Conservation (phyloP, 2,797 vertebrate genomes). For the Myotis myotis region DNA sequence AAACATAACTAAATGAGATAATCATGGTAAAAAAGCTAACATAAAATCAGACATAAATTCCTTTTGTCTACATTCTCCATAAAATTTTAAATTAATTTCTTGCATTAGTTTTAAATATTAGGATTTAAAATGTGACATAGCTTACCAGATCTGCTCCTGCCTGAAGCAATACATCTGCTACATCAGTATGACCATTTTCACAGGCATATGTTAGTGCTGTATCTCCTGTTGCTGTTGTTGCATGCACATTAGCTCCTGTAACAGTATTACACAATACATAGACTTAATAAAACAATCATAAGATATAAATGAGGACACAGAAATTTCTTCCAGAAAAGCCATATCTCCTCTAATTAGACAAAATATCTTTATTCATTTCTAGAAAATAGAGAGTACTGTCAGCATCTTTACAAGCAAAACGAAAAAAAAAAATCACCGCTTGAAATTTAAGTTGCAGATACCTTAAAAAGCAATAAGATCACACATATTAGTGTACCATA, state of each 20-base stretch:
- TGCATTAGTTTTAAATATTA: constrained; percentile 16
- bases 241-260: constrained; percentile 88
- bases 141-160: constrained; percentile 89
- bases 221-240: constrained; percentile 89
- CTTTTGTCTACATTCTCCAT: not conserved
- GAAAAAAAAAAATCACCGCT: not conserved
- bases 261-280: not conserved
- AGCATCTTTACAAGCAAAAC: constrained; percentile 26
- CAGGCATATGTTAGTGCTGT: constrained; percentile 89
- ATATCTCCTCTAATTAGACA: not conserved
- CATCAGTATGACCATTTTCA: constrained; percentile 89
- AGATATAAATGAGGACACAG: not conserved
- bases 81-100: not conserved
- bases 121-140: not conserved
- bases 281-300: not conserved
- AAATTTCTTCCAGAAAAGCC: constrained; percentile 17
- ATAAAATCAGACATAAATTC: not conserved
- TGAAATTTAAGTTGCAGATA: constrained; percentile 22
- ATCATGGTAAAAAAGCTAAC: not conserved
- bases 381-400: not conserved
- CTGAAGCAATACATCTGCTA: constrained; percentile 89
- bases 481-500: not conserved
- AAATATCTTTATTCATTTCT: not conserved
- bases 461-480: not conserved
- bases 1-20: not conserved